Evolutionary conservation across 1,140 invertebrate species (phyloP), one percentile per base, ranked within the genome.

Genomic region (Marisa cornuarietis): DNA sequence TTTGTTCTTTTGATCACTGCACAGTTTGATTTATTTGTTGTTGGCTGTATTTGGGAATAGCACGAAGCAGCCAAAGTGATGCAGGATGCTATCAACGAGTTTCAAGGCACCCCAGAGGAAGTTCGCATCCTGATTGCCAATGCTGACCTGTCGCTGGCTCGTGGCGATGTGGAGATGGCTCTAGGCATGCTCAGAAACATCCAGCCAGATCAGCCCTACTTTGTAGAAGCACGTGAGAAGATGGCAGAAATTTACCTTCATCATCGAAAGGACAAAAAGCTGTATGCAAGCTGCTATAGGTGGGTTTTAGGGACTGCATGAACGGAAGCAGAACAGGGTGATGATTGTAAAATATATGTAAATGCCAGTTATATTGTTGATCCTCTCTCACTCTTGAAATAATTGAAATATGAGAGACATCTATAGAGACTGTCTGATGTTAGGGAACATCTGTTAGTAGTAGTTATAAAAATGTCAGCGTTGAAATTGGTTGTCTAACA

Each of bases 221-320:
- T 96, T 90, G 93, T 94, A 76, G 89, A 97, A 91, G 96, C 97
- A 1, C 94, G 95, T 78, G 95, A 95, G 74, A 96, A 96, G 92
- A 94, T 99, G 92, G 98, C 97, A 7, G 94, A 98, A 76, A 96
- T 99, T 81, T 96, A 98, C 91, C 92, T 99, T 66, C 94, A 97
- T 78, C 93, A 96, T 79, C 93, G 95, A 71, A 96, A 96, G 81
- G 97, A 99, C 91, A 94, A 95, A 51, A 91, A 92, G 76, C 89
- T 93, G 72, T 94, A 93, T 90, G 92, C 93, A 52, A 89, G 90
- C 49, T 94, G 93, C 86, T 94, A 93, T 85, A 92, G 89, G 93
- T 93, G 76, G 58, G 77, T 73, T 22, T 71, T 16, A 4, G 63
- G 20, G 11, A 58, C 54, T 0, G 54, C 0, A 42, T 42, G 31